Percentiles rank a stretch among this genome's conserved stretches.
These are phyloP conservation scores for Aphelinus certus DNA, from an alignment of 1,140 invertebrate species.

Conservation along the genomic window DNA sequence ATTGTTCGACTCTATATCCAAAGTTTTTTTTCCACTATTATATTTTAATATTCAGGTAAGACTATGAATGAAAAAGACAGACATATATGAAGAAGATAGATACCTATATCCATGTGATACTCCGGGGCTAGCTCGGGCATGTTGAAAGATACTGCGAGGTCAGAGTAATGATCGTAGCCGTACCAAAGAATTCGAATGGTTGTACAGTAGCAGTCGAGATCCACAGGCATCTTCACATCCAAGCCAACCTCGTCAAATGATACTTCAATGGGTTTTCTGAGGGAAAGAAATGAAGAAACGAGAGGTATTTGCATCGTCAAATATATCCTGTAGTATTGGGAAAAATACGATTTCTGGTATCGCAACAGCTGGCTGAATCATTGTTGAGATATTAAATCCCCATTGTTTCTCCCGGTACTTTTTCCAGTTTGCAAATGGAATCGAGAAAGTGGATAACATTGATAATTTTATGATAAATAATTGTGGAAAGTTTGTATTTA, in stretches of 20 bases:
- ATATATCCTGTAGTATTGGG: neutral
- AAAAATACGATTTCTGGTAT: too few species aligned
- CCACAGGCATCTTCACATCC: slow-evolving; percentile 68
- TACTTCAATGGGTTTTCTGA: slow-evolving; percentile 66
- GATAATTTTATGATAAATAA: too few species aligned
- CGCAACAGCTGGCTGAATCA: too few species aligned
- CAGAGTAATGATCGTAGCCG: slow-evolving; percentile 70
- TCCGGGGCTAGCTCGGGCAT: slow-evolving; percentile 51
- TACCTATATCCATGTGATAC: slow-evolving; percentile 50
- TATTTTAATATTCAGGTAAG: too few species aligned
- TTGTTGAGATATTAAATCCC: too few species aligned
- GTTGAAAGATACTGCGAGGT: slow-evolving; percentile 56
- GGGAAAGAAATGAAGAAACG: slow-evolving; percentile 23
- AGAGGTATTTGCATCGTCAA: neutral
- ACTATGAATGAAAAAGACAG: too few species aligned
- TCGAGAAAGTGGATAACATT: too few species aligned
- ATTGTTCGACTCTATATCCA: too few species aligned
- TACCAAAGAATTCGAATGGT: slow-evolving; percentile 71
- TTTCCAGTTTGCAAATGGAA: too few species aligned
- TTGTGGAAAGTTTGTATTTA: too few species aligned
- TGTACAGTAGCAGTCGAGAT: slow-evolving; percentile 66
- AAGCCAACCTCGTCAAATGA: slow-evolving; percentile 69
- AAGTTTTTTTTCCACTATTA: too few species aligned
- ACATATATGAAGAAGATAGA: neutral
- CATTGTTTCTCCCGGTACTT: too few species aligned